Base-by-base conservation (phyloP, 2,888 invertebrate genomes). In the Eurytoma adleriae region DNA sequence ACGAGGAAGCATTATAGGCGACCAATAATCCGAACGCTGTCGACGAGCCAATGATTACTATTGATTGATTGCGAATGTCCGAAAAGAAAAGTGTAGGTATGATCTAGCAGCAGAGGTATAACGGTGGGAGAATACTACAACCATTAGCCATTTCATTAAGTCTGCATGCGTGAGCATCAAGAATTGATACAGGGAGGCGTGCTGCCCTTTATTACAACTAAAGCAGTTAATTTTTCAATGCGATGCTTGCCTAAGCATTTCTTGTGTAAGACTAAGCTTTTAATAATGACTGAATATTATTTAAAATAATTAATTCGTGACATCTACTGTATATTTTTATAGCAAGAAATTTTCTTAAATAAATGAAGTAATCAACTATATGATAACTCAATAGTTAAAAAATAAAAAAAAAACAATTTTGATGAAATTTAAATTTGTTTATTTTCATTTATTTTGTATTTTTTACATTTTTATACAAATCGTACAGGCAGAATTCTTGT, bases 11-110 rank as follows among this genome's bases (percentile, higher is more conserved):
- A 64, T 64, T 30, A 48, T n/a, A 48, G 40, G n/a, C 64, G 20
- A n/a, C 24, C 74, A 59, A 75, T 75, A 67, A 75, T 68, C 75
- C 68, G 54, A 75, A 68, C 12, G 68, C 64, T 64, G 64, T 64
- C 64, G 24, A 16, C 16, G 54, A 30, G 40, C 3, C 13, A n/a
- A 27, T 61, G 62, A 48, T 13, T 27, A 66, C 59, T 67, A 68
- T 75, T 75, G 75, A 75, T 75, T 59, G 68, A 75, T 75, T 52
- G 48, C 4, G 5, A 48, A 50, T 3, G 18, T 5, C 27, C 3
- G n/a, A 27, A 52, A 27, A 24, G 62, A 62, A 72, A 18, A 57
- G 48, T 52, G n/a, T 73, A 30, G 24, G 57, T 27, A 67, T 67
- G 57, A 67, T 57, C 52, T 72, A 52, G 5, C 7, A 12, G 2